A percentile compares a stretch with the other conserved stretches of the same genome.
Evolutionary conservation across 2,113 vertebrate genomes (phyloP).

Genomic region (Sprattus sprattus): DNA sequence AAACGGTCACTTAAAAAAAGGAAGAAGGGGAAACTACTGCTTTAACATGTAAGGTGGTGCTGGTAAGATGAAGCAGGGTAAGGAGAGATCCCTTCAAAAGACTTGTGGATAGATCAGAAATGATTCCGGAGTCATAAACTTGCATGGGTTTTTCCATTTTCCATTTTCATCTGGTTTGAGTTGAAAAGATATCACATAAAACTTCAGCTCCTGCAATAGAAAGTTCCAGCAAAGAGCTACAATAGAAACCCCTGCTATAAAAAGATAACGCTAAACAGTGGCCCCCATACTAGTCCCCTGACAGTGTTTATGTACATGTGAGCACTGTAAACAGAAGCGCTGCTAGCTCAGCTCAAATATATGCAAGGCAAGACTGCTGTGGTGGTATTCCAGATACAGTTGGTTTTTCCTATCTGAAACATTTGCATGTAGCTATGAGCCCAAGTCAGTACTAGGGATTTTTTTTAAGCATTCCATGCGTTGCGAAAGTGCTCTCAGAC

Average conservation of each 20-base stretch:
- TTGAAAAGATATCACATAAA: not conserved
- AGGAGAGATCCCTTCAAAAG: not conserved
- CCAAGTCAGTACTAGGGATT: not conserved
- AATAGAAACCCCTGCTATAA: not conserved
- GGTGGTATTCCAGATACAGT: too few species aligned
- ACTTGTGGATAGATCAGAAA: not conserved
- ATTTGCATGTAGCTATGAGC: not conserved
- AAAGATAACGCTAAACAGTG: not conserved
- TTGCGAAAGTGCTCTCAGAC: not conserved
- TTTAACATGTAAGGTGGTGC: not conserved
- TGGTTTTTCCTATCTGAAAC: not conserved
- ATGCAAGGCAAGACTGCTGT: not conserved
- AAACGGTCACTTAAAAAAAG: not conserved
- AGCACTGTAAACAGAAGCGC: not conserved
- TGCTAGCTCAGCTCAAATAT: not conserved
- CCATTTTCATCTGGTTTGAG: slow-evolving; percentile 5
- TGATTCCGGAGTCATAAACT: not conserved
- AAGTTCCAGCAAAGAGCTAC: not conserved
- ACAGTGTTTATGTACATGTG: not conserved
- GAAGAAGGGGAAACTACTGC: not conserved
- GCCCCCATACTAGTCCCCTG: not conserved
- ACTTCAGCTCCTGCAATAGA: not conserved
- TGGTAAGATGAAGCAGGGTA: not conserved
- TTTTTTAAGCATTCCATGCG: not conserved
- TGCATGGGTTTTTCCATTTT: not conserved